Base-by-base conservation (phyloP, 2,888 invertebrate species). In the Microctonus aethiopoides region DNA sequence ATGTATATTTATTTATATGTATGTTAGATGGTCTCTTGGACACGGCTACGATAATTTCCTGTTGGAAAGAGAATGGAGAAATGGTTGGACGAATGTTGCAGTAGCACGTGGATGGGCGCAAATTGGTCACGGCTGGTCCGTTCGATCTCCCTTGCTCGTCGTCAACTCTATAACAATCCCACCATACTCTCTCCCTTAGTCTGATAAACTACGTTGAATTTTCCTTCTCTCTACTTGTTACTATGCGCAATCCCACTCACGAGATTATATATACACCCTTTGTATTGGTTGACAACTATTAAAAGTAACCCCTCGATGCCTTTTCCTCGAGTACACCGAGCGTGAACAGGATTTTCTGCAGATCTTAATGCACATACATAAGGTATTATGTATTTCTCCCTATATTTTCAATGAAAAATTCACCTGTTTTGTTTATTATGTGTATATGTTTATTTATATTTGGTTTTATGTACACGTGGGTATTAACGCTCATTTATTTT, bases 41-140 rank as follows among this genome's bases (percentile, higher is more conserved):
- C 1, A 62, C 36, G 52, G 36, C 59, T 57, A 63, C 46, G 68
- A 39, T n/a, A n/a, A n/a, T 63, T 68, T 68, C 63, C 54, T 69
- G 60, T 46, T 64, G 10, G 29, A 46, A n/a, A 29, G 54, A 66
- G 39, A 63, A 68, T 70, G 65, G 72, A 65, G 70, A 72, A 75
- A 67, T 69, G 68, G 61, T n/a, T 46, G 57, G 29, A 16, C 61
- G 76, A 75, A 75, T 74, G 76, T 16, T n/a, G n/a, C n/a, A n/a
- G 7, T 7, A 78, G 76, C 78, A 76, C 76, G 75, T 77, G 78
- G 78, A 80, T 80, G 81, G 83, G 84, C 84, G 83, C 83, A 84
- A 84, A 85, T 84, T 84, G 84, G 84, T 84, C 82, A 84, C 83
- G 84, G 84, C 79, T 84, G 83, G 85, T 84, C 82, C 80, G 79